Percentiles rank a stretch among this genome's conserved stretches.
Conservation (phyloP, 92 coral and sea anemone species). For the Zoanthus solanderi region DNA sequence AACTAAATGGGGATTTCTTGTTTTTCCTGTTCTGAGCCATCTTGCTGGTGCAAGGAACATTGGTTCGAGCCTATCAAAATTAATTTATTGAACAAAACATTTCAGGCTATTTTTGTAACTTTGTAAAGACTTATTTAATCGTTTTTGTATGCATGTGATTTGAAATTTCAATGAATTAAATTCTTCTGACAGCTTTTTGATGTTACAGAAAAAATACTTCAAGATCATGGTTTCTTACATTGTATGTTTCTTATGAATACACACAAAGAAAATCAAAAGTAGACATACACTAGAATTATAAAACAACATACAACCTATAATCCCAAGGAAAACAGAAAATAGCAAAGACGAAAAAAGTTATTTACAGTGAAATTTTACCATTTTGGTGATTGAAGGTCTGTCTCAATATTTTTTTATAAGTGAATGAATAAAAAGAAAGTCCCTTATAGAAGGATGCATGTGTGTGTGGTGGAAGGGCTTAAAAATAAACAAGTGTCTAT, state of each 20-base stretch:
- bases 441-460: background rate
- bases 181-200: background rate
- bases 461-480: background rate
- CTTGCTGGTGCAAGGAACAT: conserved; percentile 35
- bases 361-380: background rate
- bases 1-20: conserved; percentile 24
- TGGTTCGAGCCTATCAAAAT: conserved; percentile 17
- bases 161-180: background rate
- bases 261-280: too few relatives aligned
- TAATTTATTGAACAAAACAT: background rate
- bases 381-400: background rate
- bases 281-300: background rate
- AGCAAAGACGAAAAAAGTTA: background rate
- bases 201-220: background rate
- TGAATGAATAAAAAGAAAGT: background rate
- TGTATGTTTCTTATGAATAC: too few relatives aligned
- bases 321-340: background rate
- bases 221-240: too few relatives aligned
- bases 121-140: background rate
- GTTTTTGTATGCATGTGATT: background rate
- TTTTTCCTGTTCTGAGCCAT: conserved; percentile 17
- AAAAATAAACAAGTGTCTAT: background rate
- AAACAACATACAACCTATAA: background rate
- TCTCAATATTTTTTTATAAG: background rate
- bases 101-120: background rate